A percentile compares a stretch with the other conserved stretches of the same genome.
These are phyloP conservation scores for Ciconia stormi DNA, from an alignment of 2,113 vertebrate genomes.

Conservation along the genomic window DNA sequence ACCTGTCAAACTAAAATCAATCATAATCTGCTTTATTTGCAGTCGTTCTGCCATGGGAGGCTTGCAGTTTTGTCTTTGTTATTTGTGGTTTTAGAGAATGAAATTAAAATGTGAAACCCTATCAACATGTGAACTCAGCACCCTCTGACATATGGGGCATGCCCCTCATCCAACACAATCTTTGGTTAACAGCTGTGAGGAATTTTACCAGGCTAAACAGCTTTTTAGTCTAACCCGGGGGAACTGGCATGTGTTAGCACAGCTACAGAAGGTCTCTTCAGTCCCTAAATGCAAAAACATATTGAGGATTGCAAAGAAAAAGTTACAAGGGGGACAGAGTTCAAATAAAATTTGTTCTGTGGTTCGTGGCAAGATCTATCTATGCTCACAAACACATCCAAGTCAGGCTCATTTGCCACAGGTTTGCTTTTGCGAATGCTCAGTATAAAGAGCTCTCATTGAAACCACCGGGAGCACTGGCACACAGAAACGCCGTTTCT, in stretches of 20 bases:
- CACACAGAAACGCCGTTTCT: not conserved
- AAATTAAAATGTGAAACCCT: slow-evolving; percentile 53
- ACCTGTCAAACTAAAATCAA: not conserved
- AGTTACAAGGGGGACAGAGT: slow-evolving; percentile 53
- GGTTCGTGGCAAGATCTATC: not conserved
- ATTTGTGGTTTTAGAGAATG: slow-evolving; percentile 11
- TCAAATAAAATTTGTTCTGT: slow-evolving; percentile 54
- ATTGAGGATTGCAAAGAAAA: slow-evolving; percentile 58
- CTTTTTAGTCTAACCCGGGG: slow-evolving; percentile 48
- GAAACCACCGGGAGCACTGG: not conserved
- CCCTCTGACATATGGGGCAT: slow-evolving; percentile 55
- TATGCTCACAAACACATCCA: not conserved
- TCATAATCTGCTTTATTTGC: not conserved
- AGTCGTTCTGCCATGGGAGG: not conserved
- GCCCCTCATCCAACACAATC: slow-evolving; percentile 52
- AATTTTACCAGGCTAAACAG: slow-evolving; percentile 63
- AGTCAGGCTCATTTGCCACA: not conserved
- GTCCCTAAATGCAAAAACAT: slow-evolving; percentile 68
- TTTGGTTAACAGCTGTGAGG: slow-evolving; percentile 58
- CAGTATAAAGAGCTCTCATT: not conserved
- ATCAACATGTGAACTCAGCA: slow-evolving; percentile 39
- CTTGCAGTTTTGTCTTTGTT: not conserved
- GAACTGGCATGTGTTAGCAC: slow-evolving; percentile 50
- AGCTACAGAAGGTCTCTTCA: slow-evolving; percentile 57
- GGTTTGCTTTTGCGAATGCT: not conserved